Evolutionary conservation across 2,888 invertebrate species (phyloP), one percentile per base, ranked within the genome.

Genomic region (Catonia carolina): DNA sequence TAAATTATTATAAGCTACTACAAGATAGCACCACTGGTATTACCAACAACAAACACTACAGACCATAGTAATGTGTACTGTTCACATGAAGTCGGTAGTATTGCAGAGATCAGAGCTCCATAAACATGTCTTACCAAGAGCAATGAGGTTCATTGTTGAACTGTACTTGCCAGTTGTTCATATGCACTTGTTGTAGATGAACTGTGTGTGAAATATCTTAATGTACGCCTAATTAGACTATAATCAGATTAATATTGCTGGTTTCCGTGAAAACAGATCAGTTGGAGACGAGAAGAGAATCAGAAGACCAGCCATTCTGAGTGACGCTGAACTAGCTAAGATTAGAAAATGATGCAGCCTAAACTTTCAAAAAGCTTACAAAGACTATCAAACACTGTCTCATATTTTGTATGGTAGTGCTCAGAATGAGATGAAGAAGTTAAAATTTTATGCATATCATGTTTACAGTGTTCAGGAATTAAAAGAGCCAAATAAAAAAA

Each of bases 71-170:
- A 41, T 41, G 17, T 3, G 10, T 41, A 41, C 2, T 41, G 41
- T 10, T 41, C 41, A 41, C 14, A 41, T 41, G 41, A 41, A 8
- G 15, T 15, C 6, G n/a, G 14, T 15, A 15, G 41, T 41, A 41
- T 12, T 41, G 14, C 4, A 15, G 2, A 37, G 37, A 14, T 37
- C 37, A 37, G 14, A 5, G 4, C 37, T 37, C 15, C 15, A 15
- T 37, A 37, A 37, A 37, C 37, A 5, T 37, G 37, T 37, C 10
- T 37, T 37, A n/a, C 41, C 41, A 41, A 41, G 14, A 41, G 41
- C 41, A 41, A 41, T 8, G 6, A 41, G 10, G 2, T 6, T 41
- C 41, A 41, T 41, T 41, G 41, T 41, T 41, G 14, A 41, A 41
- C 41, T 15, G 12, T 41, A 41, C 15, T 41, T 41, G 2, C 41